Conservation (phyloP, 2,113 vertebrate genomes). For the Cariama cristata region DNA sequence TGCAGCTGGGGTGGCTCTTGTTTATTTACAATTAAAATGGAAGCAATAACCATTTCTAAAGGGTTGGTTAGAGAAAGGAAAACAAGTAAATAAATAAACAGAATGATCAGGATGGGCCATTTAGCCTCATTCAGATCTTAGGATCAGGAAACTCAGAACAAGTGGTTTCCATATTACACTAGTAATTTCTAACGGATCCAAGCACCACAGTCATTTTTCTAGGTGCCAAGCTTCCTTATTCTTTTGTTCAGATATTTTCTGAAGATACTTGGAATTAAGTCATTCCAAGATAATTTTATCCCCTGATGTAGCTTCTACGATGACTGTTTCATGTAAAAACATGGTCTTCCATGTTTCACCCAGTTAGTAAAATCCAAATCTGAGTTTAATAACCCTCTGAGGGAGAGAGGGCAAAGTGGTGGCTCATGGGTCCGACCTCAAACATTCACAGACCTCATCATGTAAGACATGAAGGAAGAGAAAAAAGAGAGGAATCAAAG, state of each 20-base stretch:
- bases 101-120: neutral
- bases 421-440: neutral
- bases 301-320: neutral
- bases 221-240: neutral
- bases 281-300: neutral
- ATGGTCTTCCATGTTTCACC: neutral
- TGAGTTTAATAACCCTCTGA: neutral
- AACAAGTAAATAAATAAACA: neutral
- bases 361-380: neutral
- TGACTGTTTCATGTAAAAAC: neutral
- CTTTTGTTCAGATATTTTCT: neutral
- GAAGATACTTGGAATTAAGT: neutral
- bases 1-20: neutral
- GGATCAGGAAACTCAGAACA: neutral
- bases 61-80: neutral
- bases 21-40: neutral
- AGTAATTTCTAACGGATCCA: neutral
- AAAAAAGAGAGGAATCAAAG: neutral
- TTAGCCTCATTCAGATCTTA: neutral
- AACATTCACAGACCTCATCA: neutral
- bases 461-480: neutral
- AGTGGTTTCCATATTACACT: neutral
- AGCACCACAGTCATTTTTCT: accelerated
- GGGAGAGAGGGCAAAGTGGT: neutral
- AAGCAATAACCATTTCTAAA: neutral